Percentiles rank a stretch among this genome's conserved stretches.
These are phyloP conservation scores for Tympanuchus pallidicinctus DNA, from an alignment of 2,113 vertebrate species.

Conservation along the genomic window DNA sequence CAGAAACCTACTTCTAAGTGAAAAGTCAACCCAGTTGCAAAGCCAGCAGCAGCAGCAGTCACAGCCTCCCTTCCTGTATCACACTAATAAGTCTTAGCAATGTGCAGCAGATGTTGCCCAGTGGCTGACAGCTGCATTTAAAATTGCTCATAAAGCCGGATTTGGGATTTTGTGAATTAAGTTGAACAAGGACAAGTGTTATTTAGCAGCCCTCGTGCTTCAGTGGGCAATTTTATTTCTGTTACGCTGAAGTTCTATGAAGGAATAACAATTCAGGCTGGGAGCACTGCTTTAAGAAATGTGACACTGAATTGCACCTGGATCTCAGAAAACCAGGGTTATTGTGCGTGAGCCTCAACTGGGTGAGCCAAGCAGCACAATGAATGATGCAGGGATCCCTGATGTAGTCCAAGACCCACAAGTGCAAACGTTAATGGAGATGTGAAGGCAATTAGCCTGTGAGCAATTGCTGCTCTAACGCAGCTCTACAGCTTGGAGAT, in stretches of 20 bases:
- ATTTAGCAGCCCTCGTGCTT: neutral
- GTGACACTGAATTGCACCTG: neutral
- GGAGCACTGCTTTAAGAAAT: neutral
- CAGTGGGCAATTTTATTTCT: neutral
- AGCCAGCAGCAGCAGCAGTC: neutral
- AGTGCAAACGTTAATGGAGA: neutral
- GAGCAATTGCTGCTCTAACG: neutral
- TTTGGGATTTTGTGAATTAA: slow-evolving; percentile 25
- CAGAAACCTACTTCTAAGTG: neutral
- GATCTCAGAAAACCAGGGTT: neutral
- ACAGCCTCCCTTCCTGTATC: neutral
- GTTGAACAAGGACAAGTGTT: neutral
- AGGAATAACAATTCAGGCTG: neutral
- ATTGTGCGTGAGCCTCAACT: neutral
- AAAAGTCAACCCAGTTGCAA: neutral
- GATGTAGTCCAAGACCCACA: neutral
- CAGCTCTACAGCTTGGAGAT: neutral
- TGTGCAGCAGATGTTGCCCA: neutral
- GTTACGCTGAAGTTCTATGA: neutral
- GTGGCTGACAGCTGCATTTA: slow-evolving; percentile 8
- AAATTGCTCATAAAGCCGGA: slow-evolving; percentile 28
- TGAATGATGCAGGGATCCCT: neutral
- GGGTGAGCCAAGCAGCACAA: neutral
- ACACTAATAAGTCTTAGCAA: neutral
- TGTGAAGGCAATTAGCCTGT: neutral